Conservation (phyloP, 2,797 vertebrate genomes). For the Acipenser ruthenus region DNA sequence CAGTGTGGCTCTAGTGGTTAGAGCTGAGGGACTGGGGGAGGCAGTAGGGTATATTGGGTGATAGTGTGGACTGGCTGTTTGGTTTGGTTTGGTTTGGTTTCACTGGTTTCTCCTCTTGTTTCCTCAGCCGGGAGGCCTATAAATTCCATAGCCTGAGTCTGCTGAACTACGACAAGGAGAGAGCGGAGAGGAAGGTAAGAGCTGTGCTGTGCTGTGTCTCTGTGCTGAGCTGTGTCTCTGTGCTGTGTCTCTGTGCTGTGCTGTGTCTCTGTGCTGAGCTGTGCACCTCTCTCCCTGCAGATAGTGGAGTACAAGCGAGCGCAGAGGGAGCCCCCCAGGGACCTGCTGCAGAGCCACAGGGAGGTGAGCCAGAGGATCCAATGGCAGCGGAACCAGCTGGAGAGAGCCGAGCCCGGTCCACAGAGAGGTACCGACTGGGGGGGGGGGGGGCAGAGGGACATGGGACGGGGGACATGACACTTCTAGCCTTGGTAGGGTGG, state of each 20-base stretch:
- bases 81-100: too few species aligned
- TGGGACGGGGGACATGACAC: background rate
- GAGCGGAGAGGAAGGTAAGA: constrained; percentile 72
- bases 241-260: background rate
- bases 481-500: background rate
- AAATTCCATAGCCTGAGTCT: constrained; percentile 78
- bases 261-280: background rate
- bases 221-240: background rate
- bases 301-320: constrained; percentile 60
- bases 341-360: constrained; percentile 65
- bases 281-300: constrained; percentile 39
- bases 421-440: constrained; percentile 48
- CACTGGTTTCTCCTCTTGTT: too few species aligned
- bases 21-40: too few species aligned
- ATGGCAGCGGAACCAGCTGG: constrained; percentile 74
- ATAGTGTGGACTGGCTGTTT: too few species aligned
- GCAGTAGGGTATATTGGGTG: too few species aligned
- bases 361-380: constrained; percentile 68
- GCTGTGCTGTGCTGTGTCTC: background rate
- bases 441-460: too few species aligned
- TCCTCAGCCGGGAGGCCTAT: constrained; percentile 27
- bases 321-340: constrained; percentile 56
- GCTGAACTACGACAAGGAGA: constrained; percentile 73
- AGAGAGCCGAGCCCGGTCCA: constrained; percentile 51
- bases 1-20: too few species aligned